Evolutionary conservation across 1,140 invertebrate genomes (phyloP).

Genomic region (Diuraphis noxia): DNA sequence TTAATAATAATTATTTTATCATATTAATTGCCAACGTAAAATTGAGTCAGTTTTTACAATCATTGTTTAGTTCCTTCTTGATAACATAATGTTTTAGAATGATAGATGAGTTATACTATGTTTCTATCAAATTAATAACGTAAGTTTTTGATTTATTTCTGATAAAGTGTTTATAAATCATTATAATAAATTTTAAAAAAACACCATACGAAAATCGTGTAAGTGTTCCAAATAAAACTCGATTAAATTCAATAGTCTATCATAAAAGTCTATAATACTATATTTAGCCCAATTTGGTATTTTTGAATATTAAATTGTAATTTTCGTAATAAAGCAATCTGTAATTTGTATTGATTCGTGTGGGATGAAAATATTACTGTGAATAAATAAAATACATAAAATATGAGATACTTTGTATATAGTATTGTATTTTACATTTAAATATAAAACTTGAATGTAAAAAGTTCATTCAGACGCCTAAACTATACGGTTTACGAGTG

Average conservation of each 20-base stretch:
- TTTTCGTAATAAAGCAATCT: background rate
- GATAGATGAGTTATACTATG: background rate
- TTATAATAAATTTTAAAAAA: background rate
- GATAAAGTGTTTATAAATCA: background rate
- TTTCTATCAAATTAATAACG: background rate
- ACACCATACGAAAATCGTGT: background rate
- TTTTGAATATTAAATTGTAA: background rate
- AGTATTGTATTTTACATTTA: background rate
- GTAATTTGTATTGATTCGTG: background rate
- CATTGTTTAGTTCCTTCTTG: background rate
- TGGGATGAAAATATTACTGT: background rate
- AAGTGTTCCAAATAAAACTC: background rate
- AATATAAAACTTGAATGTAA: background rate
- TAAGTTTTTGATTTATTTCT: background rate
- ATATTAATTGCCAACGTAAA: background rate
- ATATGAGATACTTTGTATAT: background rate
- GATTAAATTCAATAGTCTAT: background rate
- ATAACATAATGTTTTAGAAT: background rate
- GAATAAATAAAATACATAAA: background rate
- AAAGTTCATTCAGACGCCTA: background rate
- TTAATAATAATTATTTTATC: background rate
- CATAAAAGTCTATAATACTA: background rate
- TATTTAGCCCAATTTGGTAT: background rate
- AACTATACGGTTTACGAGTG: background rate
- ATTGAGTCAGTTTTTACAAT: background rate